phyloP scores from a whole-genome alignment of 2,797 vertebrate genomes.

The Helicolenus hilgendorfi region DNA sequence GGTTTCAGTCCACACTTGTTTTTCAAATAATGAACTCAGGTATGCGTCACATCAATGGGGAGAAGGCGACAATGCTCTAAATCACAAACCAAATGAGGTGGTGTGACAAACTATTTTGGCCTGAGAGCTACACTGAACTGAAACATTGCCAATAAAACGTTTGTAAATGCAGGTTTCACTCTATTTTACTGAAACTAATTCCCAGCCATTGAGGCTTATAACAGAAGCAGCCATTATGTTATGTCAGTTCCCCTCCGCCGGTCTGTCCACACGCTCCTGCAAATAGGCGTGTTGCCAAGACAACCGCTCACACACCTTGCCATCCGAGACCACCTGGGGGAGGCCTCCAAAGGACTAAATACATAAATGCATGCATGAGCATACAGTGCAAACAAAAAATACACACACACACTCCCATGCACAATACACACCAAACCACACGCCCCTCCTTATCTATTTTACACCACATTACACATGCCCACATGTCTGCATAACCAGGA shows the following conservation, averaged over 20 bases:
- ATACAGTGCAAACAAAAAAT: slow-evolving; percentile 29
- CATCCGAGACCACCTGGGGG: slow-evolving; percentile 75
- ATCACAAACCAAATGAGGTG: slow-evolving; percentile 2
- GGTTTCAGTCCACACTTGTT: not conserved
- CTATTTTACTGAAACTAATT: slow-evolving; percentile 53
- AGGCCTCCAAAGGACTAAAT: slow-evolving; percentile 66
- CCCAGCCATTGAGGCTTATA: slow-evolving; percentile 50
- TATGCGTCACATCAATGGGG: not conserved
- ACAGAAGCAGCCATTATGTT: slow-evolving; percentile 74
- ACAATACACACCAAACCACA: slow-evolving; percentile 16
- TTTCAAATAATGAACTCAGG: not conserved
- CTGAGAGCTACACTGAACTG: not conserved
- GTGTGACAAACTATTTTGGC: not conserved
- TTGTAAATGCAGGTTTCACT: slow-evolving; percentile 15
- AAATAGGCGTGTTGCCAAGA: slow-evolving; percentile 83
- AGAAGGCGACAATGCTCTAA: not conserved
- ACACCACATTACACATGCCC: slow-evolving; percentile 45
- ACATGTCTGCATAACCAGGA: slow-evolving; percentile 32
- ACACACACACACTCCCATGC: not conserved
- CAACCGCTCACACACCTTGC: slow-evolving; percentile 75
- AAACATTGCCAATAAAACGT: not conserved
- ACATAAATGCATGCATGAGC: slow-evolving; percentile 55
- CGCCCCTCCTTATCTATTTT: slow-evolving; percentile 16
- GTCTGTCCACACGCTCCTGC: slow-evolving; percentile 64
- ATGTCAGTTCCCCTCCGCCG: slow-evolving; percentile 73